Evolutionary conservation across 2,888 invertebrate genomes (phyloP), one percentile per base, ranked within the genome.

Genomic region (Plebejus anna): DNA sequence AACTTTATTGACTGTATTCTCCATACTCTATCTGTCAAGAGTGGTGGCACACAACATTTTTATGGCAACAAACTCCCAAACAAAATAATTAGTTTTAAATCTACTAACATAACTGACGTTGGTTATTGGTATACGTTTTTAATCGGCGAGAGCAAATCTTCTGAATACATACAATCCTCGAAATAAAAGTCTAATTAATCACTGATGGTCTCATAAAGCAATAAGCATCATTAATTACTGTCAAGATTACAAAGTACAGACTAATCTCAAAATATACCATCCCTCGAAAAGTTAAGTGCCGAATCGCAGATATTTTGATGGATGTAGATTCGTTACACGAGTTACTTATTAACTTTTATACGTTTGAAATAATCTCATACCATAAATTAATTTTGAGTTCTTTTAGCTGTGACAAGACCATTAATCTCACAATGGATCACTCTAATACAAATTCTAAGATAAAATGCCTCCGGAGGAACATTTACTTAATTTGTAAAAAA

Each of bases 261-360:
- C 55, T 73, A 6, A 73, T 73, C 73, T 55, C 13, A 32, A 73
- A 55, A 55, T 72, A 55, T 55, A 73, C 51, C 73, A 72, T 73
- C 55, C 32, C 9, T 73, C 47, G 32, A 51, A 73, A 73, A 73
- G 5, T 73, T 55, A 72, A 51, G 73, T 73, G 73, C 73, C 55
- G 73, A 51, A 73, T 73, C 51, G 32, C 55, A 73, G 32, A 32
- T 16, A 73, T 32, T 6, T 73, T 73, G 16, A 73, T 73, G 73
- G 13, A 51, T 51, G 51, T 72, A 61, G 11, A 51, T 72, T 28
- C 6, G 72, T 28, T 11, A 51, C 72, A 51, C 73, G 13, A 73
- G 11, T 6, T 73, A 51, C 6, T 32, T 32, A 13, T 3, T 36
- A 5, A 51, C 51, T 73, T 73, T 32, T 36, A 72, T 72, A 32